Evolutionary conservation across 2,888 invertebrate species (phyloP).

Genomic region (Hybos culiciformis): DNA sequence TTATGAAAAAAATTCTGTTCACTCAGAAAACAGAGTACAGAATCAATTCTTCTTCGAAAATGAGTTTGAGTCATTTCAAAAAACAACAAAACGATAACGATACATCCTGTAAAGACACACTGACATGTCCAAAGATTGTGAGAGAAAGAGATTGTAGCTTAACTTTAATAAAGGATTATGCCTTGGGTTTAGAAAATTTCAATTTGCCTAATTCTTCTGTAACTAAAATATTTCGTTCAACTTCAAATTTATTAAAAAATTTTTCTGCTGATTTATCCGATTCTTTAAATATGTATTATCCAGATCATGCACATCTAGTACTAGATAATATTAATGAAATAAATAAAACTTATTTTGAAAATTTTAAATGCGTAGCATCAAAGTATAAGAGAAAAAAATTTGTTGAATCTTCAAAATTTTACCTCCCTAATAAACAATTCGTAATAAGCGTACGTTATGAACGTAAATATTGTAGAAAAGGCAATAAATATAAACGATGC

Average conservation of each 20-base stretch:
- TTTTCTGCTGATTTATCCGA: background rate
- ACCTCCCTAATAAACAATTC: constrained; percentile 2
- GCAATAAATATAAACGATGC: constrained; percentile 5
- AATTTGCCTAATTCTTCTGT: constrained; percentile 5
- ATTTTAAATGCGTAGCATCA: background rate
- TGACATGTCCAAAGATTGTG: too few species aligned
- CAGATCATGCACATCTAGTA: too few species aligned
- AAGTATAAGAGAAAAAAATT: constrained; percentile 7
- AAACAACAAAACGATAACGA: background rate
- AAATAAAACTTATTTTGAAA: background rate
- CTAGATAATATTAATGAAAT: background rate
- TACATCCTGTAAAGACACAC: too few species aligned
- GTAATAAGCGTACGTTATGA: constrained; percentile 8
- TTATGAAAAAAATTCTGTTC: too few species aligned
- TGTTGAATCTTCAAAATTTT: constrained; percentile 1
- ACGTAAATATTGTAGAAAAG: constrained; percentile 5
- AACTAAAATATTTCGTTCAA: constrained; percentile 3
- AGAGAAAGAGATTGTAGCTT: too few species aligned
- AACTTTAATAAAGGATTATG: too few species aligned
- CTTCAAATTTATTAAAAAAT: constrained; percentile 4
- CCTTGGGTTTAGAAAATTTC: background rate
- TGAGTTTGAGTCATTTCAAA: background rate
- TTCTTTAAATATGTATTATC: background rate
- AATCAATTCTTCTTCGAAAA: background rate
- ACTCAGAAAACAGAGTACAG: background rate